phyloP scores from a whole-genome alignment of 2,888 invertebrate species.

The Zootermopsis nevadensis region DNA sequence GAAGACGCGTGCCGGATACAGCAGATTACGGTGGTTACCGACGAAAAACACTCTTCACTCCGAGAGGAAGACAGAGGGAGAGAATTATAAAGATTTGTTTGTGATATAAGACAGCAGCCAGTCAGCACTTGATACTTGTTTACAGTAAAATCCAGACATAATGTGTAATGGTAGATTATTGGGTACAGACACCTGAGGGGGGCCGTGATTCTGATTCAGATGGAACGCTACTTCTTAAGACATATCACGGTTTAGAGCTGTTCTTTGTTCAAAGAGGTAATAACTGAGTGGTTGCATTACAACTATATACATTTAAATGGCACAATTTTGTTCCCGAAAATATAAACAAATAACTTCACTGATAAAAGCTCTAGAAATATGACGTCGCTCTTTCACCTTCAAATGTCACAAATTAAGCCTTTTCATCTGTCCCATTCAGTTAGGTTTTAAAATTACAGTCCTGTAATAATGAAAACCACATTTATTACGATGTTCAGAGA shows the following conservation, averaged over 20 bases:
- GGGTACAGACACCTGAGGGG: neutral
- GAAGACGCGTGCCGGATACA: conserved; percentile 17
- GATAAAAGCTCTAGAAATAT: too few relatives aligned
- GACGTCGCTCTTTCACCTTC: too few relatives aligned
- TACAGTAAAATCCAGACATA: conserved; percentile 14
- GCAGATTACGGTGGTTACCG: conserved; percentile 5
- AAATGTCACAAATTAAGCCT: too few relatives aligned
- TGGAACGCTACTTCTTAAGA: neutral
- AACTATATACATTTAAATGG: too few relatives aligned
- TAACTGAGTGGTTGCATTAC: neutral
- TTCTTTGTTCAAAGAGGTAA: neutral
- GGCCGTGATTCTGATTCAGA: neutral
- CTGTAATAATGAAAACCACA: too few relatives aligned
- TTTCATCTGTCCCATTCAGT: too few relatives aligned
- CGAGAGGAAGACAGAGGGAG: neutral
- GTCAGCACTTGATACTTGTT: conserved; percentile 33
- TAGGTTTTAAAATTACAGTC: too few relatives aligned
- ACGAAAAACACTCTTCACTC: neutral
- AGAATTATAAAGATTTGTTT: conserved; percentile 27
- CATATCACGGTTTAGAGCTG: neutral
- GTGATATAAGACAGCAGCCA: conserved; percentile 19
- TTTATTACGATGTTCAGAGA: too few relatives aligned
- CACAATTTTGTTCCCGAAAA: too few relatives aligned
- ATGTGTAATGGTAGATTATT: conserved; percentile 19
- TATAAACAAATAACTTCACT: too few relatives aligned